Evolutionary conservation across 2,797 vertebrate genomes (phyloP).

Genomic region (Setipinna tenuifilis): DNA sequence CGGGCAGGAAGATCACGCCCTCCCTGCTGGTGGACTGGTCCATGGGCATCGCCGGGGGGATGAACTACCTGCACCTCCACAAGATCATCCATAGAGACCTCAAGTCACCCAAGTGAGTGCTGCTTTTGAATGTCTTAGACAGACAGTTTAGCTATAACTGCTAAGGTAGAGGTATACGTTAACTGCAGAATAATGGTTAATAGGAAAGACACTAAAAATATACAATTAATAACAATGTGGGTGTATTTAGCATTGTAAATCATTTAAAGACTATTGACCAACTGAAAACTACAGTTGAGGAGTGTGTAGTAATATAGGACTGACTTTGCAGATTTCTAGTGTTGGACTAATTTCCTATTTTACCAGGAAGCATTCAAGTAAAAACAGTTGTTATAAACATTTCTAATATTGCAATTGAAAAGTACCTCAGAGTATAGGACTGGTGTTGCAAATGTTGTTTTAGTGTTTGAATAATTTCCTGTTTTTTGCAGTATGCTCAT

Average conservation of each 20-base stretch:
- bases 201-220: too few relatives aligned
- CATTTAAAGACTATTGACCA: too few relatives aligned
- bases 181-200: too few relatives aligned
- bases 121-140: neutral
- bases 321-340: too few relatives aligned
- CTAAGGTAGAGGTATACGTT: neutral
- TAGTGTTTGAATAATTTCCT: conserved; percentile 69
- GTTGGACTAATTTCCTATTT: too few relatives aligned
- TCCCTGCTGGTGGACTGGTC: conserved; percentile 96
- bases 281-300: too few relatives aligned
- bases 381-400: too few relatives aligned
- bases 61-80: conserved; percentile 98
- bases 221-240: too few relatives aligned
- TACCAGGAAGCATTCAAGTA: too few relatives aligned
- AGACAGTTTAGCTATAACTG: neutral
- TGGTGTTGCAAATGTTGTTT: conserved; percentile 56
- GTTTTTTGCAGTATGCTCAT: conserved; percentile 87
- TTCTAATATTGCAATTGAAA: too few relatives aligned
- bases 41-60: conserved; percentile 96
- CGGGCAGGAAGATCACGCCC: conserved; percentile 91
- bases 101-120: conserved; percentile 94
- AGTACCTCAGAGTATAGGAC: neutral
- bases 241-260: too few relatives aligned
- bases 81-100: conserved; percentile 99
- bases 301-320: too few relatives aligned